A percentile compares a stretch with the other conserved stretches of the same genome.
Conservation (phyloP, 2,888 invertebrate genomes). For the Rhagophthalmus giganteus region DNA sequence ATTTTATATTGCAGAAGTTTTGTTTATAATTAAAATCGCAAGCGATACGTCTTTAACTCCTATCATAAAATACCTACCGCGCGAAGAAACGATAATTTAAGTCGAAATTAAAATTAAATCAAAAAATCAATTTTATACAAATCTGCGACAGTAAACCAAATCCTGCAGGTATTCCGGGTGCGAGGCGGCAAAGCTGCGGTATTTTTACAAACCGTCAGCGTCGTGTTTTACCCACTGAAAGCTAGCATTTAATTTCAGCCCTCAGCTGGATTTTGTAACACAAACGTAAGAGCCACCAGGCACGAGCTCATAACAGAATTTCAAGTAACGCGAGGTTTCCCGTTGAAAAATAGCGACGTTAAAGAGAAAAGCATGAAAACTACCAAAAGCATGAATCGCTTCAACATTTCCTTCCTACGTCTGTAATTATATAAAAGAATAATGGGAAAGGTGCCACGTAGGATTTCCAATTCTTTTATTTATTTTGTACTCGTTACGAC, state of each 20-base stretch:
- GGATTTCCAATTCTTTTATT: constrained; percentile 4
- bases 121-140: constrained; percentile 10
- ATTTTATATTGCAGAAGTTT: no score
- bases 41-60: no score
- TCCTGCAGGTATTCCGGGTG: constrained; percentile 19
- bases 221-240: constrained; percentile 26
- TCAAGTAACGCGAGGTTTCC: constrained; percentile 9
- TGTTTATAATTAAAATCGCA: no score
- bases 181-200: constrained; percentile 27
- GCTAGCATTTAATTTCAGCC: constrained; percentile 31
- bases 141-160: constrained; percentile 16
- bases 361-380: neutral
- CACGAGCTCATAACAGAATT: constrained; percentile 12
- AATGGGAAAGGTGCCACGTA: neutral
- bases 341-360: constrained; percentile 14
- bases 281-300: constrained; percentile 15
- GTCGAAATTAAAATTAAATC: constrained; percentile 1
- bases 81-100: no score
- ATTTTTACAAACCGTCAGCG: constrained; percentile 31
- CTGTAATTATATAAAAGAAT: constrained; percentile 1
- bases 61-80: no score
- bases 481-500: constrained; percentile 10
- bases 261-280: constrained; percentile 22
- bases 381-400: constrained; percentile 2
- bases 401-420: neutral